phyloP scores from a whole-genome alignment of 2,113 vertebrate species.

The Xiphorhynchus elegans region DNA sequence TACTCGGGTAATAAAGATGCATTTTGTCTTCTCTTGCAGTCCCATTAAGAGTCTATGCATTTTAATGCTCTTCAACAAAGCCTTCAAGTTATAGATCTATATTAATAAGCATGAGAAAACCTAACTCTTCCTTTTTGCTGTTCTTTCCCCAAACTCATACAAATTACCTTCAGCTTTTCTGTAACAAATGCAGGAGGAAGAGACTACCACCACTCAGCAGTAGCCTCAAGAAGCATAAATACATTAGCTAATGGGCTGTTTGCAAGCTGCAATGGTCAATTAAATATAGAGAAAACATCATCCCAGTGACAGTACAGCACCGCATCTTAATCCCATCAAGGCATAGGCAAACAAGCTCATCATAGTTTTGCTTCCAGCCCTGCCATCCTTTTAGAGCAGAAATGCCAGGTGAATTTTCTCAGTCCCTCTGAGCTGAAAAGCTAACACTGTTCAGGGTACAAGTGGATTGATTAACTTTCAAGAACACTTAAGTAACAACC shows the following conservation, averaged over 20 bases:
- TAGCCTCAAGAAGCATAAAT: background rate
- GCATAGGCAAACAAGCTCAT: background rate
- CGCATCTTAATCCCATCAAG: background rate
- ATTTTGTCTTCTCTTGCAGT: background rate
- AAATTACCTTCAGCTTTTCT: background rate
- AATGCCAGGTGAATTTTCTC: background rate
- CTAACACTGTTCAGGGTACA: background rate
- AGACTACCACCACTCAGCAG: background rate
- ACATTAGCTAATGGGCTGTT: background rate
- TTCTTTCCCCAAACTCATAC: background rate
- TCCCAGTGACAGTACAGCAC: background rate
- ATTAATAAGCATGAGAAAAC: background rate
- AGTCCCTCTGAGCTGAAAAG: background rate
- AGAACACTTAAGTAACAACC: background rate
- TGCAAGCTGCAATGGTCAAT: background rate
- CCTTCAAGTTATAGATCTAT: background rate
- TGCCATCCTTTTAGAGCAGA: background rate
- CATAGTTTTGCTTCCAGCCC: background rate
- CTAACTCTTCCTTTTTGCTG: background rate
- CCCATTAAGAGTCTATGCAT: background rate
- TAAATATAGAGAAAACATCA: background rate
- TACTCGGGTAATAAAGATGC: background rate
- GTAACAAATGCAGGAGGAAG: background rate
- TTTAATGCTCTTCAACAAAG: background rate
- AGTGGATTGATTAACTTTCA: conserved; percentile 15